Conservation (phyloP, 2,113 vertebrate species). For the Tursiops truncatus region DNA sequence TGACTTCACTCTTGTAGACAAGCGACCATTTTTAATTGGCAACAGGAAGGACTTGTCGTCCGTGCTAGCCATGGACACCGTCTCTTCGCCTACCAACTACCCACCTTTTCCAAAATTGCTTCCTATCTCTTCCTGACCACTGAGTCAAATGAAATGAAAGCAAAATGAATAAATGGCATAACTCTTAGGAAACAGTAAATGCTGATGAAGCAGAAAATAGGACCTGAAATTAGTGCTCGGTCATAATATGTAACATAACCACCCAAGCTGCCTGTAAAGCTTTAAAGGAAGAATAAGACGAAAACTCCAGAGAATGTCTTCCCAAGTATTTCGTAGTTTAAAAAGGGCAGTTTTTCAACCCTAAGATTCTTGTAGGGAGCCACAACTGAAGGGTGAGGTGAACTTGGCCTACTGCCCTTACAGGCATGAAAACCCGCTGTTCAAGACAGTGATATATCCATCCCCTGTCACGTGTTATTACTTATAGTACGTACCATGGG, state of each 20-base stretch:
- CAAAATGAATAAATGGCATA: background rate
- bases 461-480: constrained; percentile 56
- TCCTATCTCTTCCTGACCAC: background rate
- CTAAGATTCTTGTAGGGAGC: background rate
- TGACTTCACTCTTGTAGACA: background rate
- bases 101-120: background rate
- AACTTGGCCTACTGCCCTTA: background rate
- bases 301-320: background rate
- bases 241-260: background rate
- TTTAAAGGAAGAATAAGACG: background rate
- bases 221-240: background rate
- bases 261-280: background rate
- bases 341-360: background rate
- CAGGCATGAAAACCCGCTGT: background rate
- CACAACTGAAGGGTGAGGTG: background rate
- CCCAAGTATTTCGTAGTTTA: background rate
- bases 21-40: background rate
- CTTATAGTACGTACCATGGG: constrained; percentile 22
- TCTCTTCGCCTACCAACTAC: background rate
- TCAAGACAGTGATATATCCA: background rate
- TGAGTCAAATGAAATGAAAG: background rate
- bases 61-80: background rate
- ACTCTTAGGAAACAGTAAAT: background rate
- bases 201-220: background rate
- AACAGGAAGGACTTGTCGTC: background rate